Evolutionary conservation across 2,888 invertebrate genomes (phyloP).

Genomic region (Clepsis dumicolana): DNA sequence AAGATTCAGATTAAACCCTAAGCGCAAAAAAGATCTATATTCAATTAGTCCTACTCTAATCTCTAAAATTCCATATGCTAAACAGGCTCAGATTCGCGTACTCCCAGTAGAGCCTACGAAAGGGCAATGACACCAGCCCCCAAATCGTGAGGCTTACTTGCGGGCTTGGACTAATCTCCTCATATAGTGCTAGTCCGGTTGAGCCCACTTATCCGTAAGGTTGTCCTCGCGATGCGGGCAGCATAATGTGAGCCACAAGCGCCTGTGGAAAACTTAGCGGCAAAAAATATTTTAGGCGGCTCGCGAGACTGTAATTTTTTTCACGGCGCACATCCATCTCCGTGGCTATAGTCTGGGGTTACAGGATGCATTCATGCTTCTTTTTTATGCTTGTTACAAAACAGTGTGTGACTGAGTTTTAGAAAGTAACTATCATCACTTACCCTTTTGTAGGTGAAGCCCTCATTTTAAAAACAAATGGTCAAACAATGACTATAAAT

Average conservation of each 20-base stretch:
- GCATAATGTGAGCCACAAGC: slow-evolving; percentile 55
- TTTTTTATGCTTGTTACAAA: too few species aligned
- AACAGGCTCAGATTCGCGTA: neutral
- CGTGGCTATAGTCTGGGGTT: too few species aligned
- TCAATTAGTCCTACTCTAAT: neutral
- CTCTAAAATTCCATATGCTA: slow-evolving; percentile 17
- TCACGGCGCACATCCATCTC: too few species aligned
- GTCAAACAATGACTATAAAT: too few species aligned
- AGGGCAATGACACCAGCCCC: slow-evolving; percentile 39
- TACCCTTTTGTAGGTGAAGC: too few species aligned
- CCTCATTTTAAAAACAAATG: too few species aligned
- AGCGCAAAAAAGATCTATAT: too few species aligned
- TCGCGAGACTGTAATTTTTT: neutral
- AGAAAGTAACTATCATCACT: too few species aligned
- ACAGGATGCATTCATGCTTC: too few species aligned
- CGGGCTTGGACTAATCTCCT: slow-evolving; percentile 50
- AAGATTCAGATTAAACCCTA: neutral
- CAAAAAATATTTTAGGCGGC: slow-evolving; percentile 24
- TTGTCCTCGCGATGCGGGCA: slow-evolving; percentile 65
- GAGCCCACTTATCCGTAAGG: slow-evolving; percentile 59
- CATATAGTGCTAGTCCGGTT: slow-evolving; percentile 47
- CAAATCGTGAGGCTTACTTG: slow-evolving; percentile 32
- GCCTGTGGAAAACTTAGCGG: slow-evolving; percentile 25
- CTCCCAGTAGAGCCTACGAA: slow-evolving; percentile 28
- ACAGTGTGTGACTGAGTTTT: too few species aligned